Evolutionary conservation across 2,888 invertebrate species (phyloP), one percentile per base, ranked within the genome.

Genomic region (Drosophila kokeensis): DNA sequence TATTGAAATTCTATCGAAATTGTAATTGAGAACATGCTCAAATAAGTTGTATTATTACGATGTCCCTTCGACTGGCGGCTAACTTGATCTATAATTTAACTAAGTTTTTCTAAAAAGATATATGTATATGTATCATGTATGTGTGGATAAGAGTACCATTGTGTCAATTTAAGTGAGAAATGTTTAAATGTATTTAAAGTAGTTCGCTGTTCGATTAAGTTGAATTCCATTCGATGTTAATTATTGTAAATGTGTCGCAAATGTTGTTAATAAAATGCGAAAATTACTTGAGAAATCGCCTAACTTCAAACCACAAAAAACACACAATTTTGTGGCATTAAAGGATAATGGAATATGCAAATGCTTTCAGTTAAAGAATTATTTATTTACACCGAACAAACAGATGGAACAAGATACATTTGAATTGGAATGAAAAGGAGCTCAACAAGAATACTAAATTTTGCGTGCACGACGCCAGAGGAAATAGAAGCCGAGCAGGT

Each of bases 401-500:
- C 29, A 53, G 42, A 40, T 18, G 38, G n/a, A 52, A 32, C n/a
- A 38, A 57, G 29, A 60, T 55, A 64, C 45, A 45, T 24, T 55
- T 15, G 3, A 54, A 38, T 24, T 10, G 55, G 27, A 21, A 40
- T n/a, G 42, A 24, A 32, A 40, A 36, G 45, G 24, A 53, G 4
- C 11, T 4, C 3, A 7, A 15, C 13, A 29, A n/a, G 24, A 3
- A 48, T 29, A 36, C 42, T 81, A 92, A 68, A 95, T 94, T 93
- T 94, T 94, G 66, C 94, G 94, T 3, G 95, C 94, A 57, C 96
- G 94, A 58, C 95, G 94, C 93, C 95, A 94, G 4, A 97, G 94
- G 59, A 95, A 96, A 0, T 95, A 82, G 71, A 95, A 95, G 0
- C 95, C 97, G 21, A 97, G 92, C 10, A 95, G 83, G 91, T 97